Conservation (phyloP, 2,888 invertebrate genomes). For the Andrena hattorfiana region DNA sequence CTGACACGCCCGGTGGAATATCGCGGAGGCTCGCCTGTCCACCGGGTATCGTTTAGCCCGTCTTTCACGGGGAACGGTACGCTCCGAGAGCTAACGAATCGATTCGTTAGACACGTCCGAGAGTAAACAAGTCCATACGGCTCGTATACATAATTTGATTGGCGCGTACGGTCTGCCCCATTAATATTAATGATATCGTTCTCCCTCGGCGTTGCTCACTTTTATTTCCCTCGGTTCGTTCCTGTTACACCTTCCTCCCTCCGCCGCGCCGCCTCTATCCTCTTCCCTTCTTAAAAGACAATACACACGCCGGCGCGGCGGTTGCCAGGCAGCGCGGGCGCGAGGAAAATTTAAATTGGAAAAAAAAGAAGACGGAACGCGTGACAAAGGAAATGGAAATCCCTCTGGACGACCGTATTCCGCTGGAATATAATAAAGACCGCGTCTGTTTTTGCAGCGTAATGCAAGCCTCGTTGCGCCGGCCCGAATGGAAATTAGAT, state of each 20-base stretch:
- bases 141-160: slow-evolving; percentile 44
- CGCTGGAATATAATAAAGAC: slow-evolving; percentile 18
- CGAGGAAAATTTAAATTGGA: slow-evolving; percentile 38
- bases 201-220: not conserved
- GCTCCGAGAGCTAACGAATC: slow-evolving; percentile 35
- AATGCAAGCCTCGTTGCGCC: slow-evolving; percentile 26
- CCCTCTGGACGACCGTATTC: not conserved
- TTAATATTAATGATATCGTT: slow-evolving; percentile 45
- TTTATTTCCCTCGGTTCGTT: slow-evolving; percentile 17
- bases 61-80: slow-evolving; percentile 2
- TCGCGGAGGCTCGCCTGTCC: not conserved
- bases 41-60: not conserved
- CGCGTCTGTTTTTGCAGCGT: slow-evolving; percentile 33
- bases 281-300: not conserved
- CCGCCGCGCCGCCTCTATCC: not conserved
- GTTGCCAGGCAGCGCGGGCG: slow-evolving; percentile 6
- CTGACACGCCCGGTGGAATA: slow-evolving; percentile 25
- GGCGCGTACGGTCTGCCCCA: slow-evolving; percentile 6
- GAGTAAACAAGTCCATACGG: slow-evolving; percentile 37
- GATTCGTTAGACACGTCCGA: slow-evolving; percentile 40
- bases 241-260: not conserved
- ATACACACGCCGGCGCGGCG: not conserved
- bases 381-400: slow-evolving; percentile 52
- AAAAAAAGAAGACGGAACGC: not conserved
- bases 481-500: slow-evolving; percentile 44